Conservation (phyloP, 2,113 vertebrate species). For the Cheilinus undulatus region DNA sequence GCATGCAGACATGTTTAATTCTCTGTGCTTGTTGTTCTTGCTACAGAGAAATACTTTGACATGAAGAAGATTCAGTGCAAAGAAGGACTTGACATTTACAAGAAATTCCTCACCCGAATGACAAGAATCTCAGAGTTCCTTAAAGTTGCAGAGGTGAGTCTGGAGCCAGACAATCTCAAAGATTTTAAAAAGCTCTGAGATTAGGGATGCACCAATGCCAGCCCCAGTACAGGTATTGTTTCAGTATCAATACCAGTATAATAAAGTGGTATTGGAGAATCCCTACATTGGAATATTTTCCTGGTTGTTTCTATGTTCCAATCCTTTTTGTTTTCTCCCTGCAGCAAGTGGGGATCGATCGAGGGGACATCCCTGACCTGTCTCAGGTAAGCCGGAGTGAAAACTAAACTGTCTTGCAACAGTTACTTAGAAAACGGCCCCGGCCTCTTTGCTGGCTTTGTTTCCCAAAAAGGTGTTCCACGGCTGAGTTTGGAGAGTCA, state of each 20-base stretch:
- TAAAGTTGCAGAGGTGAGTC: constrained; percentile 93
- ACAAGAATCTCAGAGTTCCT: constrained; percentile 97
- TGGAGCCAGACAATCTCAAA: constrained; percentile 16
- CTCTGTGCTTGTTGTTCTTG: constrained; percentile 31
- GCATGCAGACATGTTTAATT: neutral
- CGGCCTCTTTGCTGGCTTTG: constrained; percentile 43
- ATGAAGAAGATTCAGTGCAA: constrained; percentile 99
- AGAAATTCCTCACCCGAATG: constrained; percentile 97
- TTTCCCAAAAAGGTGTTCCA: constrained; percentile 7
- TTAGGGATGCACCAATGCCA: too few species aligned
- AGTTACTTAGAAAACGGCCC: neutral
- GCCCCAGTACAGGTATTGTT: too few species aligned
- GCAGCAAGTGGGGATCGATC: constrained; percentile 97
- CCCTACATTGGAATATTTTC: too few species aligned
- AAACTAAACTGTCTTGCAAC: neutral
- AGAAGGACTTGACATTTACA: constrained; percentile 97
- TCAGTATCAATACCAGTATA: too few species aligned
- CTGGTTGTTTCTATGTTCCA: constrained; percentile 3
- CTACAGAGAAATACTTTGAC: constrained; percentile 95
- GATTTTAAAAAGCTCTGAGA: too few species aligned
- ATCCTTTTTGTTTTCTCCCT: constrained; percentile 46
- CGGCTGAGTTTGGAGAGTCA: constrained; percentile 12
- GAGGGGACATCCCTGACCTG: constrained; percentile 96
- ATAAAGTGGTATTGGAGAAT: too few species aligned
- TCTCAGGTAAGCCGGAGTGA: constrained; percentile 87